Base-by-base conservation (phyloP, 1,140 invertebrate species). In the Dreissena polymorpha region DNA sequence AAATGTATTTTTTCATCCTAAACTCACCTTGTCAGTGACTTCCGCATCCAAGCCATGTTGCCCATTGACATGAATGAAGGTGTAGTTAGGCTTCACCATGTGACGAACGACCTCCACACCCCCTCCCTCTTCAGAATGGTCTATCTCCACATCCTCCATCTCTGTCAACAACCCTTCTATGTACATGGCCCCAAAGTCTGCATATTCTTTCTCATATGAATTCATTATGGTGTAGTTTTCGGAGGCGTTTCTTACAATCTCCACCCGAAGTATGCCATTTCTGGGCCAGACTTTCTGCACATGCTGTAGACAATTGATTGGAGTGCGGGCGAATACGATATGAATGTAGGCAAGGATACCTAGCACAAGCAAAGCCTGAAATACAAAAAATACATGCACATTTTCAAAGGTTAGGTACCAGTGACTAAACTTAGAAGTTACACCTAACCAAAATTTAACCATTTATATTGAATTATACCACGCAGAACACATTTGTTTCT, bases 271-370 rank as follows among this genome's bases (percentile, higher is more conserved):
- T 86, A 99, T 98, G 16, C 99, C 98, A 93, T 99, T 97, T 79
- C 97, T 94, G 1, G 98, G 98, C 98, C 98, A 99, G 23, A 95
- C 95, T 86, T 97, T 95, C 91, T 97, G 90, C 10, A 99, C 95
- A 92, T 97, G 95, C 90, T 98, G 95, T 85, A 99, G 94, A 94
- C 98, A 99, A 88, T 97, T 98, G 55, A 97, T 97, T 27, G 98
- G 98, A 87, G 97, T 95, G 88, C 96, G 95, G 74, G 98, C 97
- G 93, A 99, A 99, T 60, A 96, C 96, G 91, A 98, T 95, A 91
- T 99, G 98, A 88, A 99, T 98, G 92, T 99, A 99, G 51, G 97
- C 95, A 85, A 99, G 94, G 55, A 98, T 96, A 91, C 97, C 97
- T 93, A 99, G 96, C 79, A 97, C 96, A 49, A 95, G 92, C 82